Percentiles rank a stretch among this genome's conserved stretches.
These are phyloP conservation scores for Gallirallus australis DNA, from an alignment of 2,797 vertebrate species.

Conservation along the genomic window DNA sequence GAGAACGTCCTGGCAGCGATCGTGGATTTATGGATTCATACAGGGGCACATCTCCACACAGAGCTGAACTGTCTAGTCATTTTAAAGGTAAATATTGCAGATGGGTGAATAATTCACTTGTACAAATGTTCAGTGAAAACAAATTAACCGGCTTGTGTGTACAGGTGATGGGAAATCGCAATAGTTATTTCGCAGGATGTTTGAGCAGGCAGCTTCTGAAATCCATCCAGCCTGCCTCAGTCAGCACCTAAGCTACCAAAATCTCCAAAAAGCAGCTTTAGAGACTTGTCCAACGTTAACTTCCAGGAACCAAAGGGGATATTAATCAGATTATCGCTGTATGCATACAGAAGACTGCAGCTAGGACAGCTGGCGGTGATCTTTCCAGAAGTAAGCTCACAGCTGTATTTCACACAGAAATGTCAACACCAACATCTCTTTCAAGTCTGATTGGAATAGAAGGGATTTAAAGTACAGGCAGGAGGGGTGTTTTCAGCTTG, in stretches of 20 bases:
- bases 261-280: background rate
- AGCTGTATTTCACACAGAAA: slow-evolving; percentile 6
- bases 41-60: background rate
- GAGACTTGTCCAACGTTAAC: background rate
- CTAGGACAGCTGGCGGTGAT: slow-evolving; percentile 32
- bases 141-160: slow-evolving; percentile 52
- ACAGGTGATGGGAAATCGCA: slow-evolving; percentile 25
- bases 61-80: slow-evolving; percentile 40
- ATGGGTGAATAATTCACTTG: slow-evolving; percentile 67
- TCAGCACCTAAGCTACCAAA: background rate
- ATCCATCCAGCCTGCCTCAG: background rate
- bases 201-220: slow-evolving; percentile 14
- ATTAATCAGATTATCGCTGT: background rate
- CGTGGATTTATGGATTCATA: slow-evolving; percentile 27
- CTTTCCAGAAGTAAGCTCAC: slow-evolving; percentile 69
- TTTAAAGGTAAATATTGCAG: slow-evolving; percentile 70
- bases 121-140: slow-evolving; percentile 55
- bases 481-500: background rate
- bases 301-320: background rate
- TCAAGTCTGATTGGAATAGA: background rate
- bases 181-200: slow-evolving; percentile 27
- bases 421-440: background rate
- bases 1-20: slow-evolving; percentile 48
- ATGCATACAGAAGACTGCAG: background rate
- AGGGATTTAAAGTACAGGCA: background rate